Percentiles rank a stretch among this genome's conserved stretches.
Conservation (phyloP, 2,888 invertebrate species). For the Lasiommata megera region DNA sequence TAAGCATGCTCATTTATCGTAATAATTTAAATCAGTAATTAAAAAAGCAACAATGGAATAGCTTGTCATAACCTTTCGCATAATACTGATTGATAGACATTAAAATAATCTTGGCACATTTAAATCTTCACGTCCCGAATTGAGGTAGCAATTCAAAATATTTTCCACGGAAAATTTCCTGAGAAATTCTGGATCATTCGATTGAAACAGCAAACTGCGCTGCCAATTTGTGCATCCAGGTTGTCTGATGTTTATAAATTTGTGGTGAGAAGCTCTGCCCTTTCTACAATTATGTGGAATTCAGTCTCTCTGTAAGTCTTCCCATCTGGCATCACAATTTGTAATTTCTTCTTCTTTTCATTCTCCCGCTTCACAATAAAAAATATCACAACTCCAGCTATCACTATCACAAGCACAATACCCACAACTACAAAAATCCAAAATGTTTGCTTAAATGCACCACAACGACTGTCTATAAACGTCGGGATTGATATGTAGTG, state of each 20-base stretch:
- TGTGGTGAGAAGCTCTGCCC: constrained; percentile 90
- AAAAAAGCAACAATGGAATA: constrained; percentile 14
- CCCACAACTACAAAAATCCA: constrained; percentile 75
- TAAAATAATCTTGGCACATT: constrained; percentile 59
- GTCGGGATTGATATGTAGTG: constrained; percentile 65
- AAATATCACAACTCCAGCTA: constrained; percentile 71
- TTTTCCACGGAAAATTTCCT: neutral
- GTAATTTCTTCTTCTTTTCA: constrained; percentile 82
- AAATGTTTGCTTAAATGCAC: constrained; percentile 66
- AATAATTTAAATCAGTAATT: constrained; percentile 40
- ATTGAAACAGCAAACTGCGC: neutral
- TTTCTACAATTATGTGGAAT: constrained; percentile 92
- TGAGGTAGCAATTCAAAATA: constrained; percentile 50
- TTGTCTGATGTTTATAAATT: constrained; percentile 79
- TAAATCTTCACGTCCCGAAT: constrained; percentile 36
- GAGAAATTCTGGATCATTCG: neutral
- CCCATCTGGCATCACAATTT: constrained; percentile 90
- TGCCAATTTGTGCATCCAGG: neutral
- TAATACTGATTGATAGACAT: constrained; percentile 63
- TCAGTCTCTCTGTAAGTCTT: constrained; percentile 92
- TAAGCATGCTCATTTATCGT: constrained; percentile 3
- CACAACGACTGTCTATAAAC: constrained; percentile 64
- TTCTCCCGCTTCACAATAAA: constrained; percentile 72
- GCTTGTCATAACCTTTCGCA: constrained; percentile 36
- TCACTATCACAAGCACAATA: constrained; percentile 66